Evolutionary conservation across 2,113 vertebrate species (phyloP).

Genomic region (Chaetops frenatus): DNA sequence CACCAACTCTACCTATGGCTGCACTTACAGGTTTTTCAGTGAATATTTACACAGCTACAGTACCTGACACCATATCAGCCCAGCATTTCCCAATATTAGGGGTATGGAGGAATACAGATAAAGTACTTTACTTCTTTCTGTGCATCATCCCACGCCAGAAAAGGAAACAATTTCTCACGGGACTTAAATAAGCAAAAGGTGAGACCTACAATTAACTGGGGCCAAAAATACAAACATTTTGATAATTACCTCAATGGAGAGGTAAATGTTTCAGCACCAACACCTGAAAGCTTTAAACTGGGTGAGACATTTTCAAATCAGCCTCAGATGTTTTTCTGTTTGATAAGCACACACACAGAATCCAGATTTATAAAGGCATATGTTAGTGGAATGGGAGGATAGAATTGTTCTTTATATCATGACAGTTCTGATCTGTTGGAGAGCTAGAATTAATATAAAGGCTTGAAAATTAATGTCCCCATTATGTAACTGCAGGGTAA

Average conservation of each 20-base stretch:
- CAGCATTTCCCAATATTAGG: background rate
- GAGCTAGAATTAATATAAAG: background rate
- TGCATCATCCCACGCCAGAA: background rate
- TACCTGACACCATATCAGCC: background rate
- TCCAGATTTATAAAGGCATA: background rate
- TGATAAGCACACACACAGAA: background rate
- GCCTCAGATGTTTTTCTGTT: background rate
- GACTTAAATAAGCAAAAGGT: background rate
- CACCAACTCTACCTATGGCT: background rate
- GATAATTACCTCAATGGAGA: background rate
- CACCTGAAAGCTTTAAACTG: background rate
- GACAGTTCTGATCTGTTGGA: background rate
- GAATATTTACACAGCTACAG: background rate
- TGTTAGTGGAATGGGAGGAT: background rate
- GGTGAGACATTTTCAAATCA: background rate
- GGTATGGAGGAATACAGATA: background rate
- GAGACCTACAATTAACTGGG: background rate
- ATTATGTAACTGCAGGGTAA: background rate
- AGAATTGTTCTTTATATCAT: background rate
- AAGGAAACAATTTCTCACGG: background rate
- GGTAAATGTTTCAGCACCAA: background rate
- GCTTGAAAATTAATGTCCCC: background rate
- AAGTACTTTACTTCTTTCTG: background rate
- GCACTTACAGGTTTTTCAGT: background rate
- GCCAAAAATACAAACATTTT: background rate